Conservation (phyloP, 2,113 vertebrate species). For the Hypomesus transpacificus region DNA sequence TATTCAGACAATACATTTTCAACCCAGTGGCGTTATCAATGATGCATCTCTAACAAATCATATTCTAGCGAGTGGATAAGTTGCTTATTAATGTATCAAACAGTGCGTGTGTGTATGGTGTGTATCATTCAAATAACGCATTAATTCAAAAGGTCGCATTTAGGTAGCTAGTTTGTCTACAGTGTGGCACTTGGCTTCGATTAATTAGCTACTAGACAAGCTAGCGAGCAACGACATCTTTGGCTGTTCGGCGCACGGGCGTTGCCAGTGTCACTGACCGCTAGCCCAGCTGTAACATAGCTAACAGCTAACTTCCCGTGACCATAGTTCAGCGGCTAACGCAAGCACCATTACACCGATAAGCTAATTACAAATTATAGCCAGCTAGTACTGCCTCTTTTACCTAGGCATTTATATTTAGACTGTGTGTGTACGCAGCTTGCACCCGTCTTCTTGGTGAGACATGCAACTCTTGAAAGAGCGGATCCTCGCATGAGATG, state of each 20-base stretch:
- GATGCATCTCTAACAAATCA: too few species aligned
- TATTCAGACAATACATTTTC: background rate
- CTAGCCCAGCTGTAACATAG: background rate
- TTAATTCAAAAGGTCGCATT: background rate
- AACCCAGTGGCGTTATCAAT: too few species aligned
- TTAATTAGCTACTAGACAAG: background rate
- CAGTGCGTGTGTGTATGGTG: background rate
- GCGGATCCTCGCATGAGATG: too few species aligned
- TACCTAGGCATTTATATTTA: conserved; percentile 25
- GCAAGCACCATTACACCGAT: background rate
- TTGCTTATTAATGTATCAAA: too few species aligned
- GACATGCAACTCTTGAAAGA: too few species aligned
- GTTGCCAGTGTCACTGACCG: background rate
- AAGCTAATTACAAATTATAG: conserved; percentile 36
- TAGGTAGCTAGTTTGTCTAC: background rate
- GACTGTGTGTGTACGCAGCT: background rate
- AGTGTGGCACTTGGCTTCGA: background rate
- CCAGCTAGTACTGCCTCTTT: conserved; percentile 11
- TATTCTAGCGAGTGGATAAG: too few species aligned
- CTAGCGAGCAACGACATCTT: too few species aligned
- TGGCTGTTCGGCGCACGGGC: too few species aligned
- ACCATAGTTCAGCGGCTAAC: too few species aligned
- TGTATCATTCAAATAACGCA: background rate
- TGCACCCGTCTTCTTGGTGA: too few species aligned
- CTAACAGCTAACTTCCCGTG: background rate